phyloP scores from a whole-genome alignment of 2,113 vertebrate species.

The Hemibagrus wyckioides region DNA sequence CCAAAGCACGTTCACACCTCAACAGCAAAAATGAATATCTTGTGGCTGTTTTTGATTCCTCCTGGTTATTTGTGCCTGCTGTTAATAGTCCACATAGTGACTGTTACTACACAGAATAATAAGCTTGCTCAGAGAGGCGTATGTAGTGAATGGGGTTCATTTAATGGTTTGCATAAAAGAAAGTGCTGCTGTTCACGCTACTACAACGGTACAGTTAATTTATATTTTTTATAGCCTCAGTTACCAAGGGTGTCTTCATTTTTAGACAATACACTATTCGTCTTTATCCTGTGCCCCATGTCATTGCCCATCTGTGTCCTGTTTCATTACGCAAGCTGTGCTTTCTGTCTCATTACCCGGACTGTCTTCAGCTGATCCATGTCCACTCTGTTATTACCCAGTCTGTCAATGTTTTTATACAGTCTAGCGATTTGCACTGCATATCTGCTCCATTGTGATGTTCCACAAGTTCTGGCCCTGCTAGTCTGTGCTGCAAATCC shows the following conservation, averaged over 20 bases:
- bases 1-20: constrained; percentile 34
- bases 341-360: not conserved
- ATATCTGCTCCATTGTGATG: not conserved
- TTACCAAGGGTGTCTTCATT: not conserved
- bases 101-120: not conserved
- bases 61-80: not conserved
- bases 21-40: constrained; percentile 20
- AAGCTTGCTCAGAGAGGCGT: not conserved
- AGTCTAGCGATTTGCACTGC: not conserved
- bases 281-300: not conserved
- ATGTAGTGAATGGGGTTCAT: not conserved
- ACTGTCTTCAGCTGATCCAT: not conserved
- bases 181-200: not conserved
- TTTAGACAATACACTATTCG: not conserved
- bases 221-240: not conserved
- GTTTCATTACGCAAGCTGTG: not conserved
- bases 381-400: not conserved
- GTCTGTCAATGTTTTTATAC: not conserved
- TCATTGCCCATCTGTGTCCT: not conserved
- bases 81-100: not conserved
- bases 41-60: not conserved
- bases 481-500: not conserved
- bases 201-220: not conserved
- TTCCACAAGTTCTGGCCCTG: not conserved
- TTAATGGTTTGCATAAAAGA: no score